Base-by-base conservation (phyloP, 1,140 invertebrate genomes). In the Mactra quadrangularis region DNA sequence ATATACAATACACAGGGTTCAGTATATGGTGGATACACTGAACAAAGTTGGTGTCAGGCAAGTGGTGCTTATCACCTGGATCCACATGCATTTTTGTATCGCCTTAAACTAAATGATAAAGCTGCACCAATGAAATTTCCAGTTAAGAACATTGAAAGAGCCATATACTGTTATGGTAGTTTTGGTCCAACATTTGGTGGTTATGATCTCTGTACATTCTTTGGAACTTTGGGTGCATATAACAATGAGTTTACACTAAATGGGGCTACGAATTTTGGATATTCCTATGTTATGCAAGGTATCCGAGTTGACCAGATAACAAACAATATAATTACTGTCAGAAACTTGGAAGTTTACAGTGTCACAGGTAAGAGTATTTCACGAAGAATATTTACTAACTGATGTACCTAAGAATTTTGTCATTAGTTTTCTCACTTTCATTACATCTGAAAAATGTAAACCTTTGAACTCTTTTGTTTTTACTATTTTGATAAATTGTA, bases 11-110 rank as follows among this genome's bases (percentile, higher is more conserved):
- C 60, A 15, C 47, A 72, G 25, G 83, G 70, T 7, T 82, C 68
- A 50, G 68, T 87, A 17, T 85, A 79, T 74, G 86, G 86, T 22
- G 86, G 79, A 0, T 87, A 81, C 64, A 84, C 78, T 15, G 31
- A 45, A 15, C 35, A 66, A 29, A 55, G 57, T 25, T 87, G 86
- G 86, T 35, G 45, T 31, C 19, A 11, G 9, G 38, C 38, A 53
- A 13, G 31, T 33, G 62, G 68, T 52, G 22, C 38, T 33, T 82
- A 85, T 50, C 50, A 41, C 27, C n/a, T 33, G 19, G 74, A 85
- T 77, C 22, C 47, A 13, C 76, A 71, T 13, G 75, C 83, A 27
- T 87, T 87, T 59, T 59, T 87, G 15, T 87, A 81, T 52, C 59
- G 41, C 1, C 50, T 85, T 29, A 35, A 57, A 3, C 76, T 45